Evolutionary conservation across 2,113 vertebrate species (phyloP).

Genomic region (Thinocorus orbignyianus): DNA sequence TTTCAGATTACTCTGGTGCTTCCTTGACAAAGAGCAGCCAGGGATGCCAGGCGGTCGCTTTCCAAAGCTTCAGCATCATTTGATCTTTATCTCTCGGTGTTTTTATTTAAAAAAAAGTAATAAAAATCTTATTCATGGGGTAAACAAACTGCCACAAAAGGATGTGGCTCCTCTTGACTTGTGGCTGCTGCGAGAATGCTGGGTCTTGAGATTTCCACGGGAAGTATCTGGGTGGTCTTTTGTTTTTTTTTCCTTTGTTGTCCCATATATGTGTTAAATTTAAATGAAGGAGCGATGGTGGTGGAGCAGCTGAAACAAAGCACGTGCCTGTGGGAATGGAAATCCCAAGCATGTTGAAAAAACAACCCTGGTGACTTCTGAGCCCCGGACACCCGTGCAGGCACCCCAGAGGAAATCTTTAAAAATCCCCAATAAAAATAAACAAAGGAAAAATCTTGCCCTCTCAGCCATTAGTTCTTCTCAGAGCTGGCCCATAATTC

Average conservation of each 20-base stretch:
- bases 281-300: background rate
- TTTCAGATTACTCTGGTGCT: background rate
- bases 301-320: background rate
- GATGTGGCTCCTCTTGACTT: background rate
- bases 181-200: background rate
- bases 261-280: accelerated
- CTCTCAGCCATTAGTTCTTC: background rate
- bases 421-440: background rate
- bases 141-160: background rate
- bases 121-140: background rate
- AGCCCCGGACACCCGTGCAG: accelerated
- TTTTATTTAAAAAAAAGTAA: no score
- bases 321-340: background rate
- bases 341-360: background rate
- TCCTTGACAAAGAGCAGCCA: constrained; percentile 1
- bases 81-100: background rate
- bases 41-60: background rate
- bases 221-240: background rate
- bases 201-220: background rate
- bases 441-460: background rate
- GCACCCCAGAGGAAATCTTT: background rate
- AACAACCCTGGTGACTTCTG: background rate
- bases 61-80: background rate
- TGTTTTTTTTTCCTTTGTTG: background rate
- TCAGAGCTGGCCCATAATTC: background rate